Conservation (phyloP, 2,113 vertebrate species). For the Mellivora capensis region DNA sequence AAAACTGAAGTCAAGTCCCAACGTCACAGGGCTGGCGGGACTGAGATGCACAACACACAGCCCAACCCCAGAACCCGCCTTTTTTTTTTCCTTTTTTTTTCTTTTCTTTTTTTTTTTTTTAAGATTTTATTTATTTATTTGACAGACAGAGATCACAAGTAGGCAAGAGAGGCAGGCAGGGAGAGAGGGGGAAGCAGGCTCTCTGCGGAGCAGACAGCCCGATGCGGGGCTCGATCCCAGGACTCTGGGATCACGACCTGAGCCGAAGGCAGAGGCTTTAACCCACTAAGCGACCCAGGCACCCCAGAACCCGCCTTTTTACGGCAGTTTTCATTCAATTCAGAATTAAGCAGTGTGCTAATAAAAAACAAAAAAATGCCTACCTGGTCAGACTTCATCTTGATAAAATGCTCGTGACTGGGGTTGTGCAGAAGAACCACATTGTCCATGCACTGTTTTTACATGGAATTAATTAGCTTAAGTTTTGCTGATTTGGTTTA, state of each 20-base stretch:
- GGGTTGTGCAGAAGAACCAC: constrained; percentile 81
- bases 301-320: background rate
- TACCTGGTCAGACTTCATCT: constrained; percentile 82
- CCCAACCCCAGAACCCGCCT: background rate
- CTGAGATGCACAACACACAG: background rate
- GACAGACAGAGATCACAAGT: too few relatives aligned
- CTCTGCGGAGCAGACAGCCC: too few relatives aligned
- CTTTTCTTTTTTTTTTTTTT: too few relatives aligned
- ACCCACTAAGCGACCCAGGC: too few relatives aligned
- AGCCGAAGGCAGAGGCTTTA: too few relatives aligned
- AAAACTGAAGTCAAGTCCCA: background rate
- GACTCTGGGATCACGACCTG: too few relatives aligned
- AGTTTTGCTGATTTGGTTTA: constrained; percentile 84
- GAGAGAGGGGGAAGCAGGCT: too few relatives aligned
- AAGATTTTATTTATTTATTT: too few relatives aligned
- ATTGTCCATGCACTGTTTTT: constrained; percentile 83
- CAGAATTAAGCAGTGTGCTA: constrained; percentile 82
- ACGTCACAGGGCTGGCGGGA: background rate
- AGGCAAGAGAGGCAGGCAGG: too few relatives aligned
- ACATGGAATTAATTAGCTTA: constrained; percentile 86
- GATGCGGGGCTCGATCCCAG: too few relatives aligned
- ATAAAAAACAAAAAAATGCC: constrained; percentile 78
- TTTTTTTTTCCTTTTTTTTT: too few relatives aligned
- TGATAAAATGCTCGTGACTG: constrained; percentile 82
- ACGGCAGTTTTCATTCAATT: constrained; percentile 1